Evolutionary conservation across 2,113 vertebrate species (phyloP).

Genomic region (Laticauda laticaudata): DNA sequence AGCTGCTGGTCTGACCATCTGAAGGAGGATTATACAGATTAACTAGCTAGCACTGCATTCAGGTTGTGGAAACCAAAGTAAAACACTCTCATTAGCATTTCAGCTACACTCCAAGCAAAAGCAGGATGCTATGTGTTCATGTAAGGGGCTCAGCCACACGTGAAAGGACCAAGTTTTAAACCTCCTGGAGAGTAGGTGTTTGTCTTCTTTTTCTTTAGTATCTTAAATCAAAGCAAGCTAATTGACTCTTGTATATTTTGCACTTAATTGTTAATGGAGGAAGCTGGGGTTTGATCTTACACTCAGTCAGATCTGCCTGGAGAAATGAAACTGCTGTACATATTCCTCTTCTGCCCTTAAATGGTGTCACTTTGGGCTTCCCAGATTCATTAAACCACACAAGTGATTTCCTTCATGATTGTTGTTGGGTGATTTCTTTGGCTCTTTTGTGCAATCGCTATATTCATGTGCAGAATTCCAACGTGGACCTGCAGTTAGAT

Average conservation of each 20-base stretch:
- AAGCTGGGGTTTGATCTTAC: conserved; percentile 2
- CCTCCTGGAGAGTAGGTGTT: not conserved
- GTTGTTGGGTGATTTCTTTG: not conserved
- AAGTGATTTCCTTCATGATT: not conserved
- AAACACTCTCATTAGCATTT: conserved; percentile 63
- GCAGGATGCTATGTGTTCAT: not conserved
- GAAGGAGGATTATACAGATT: conserved; percentile 47
- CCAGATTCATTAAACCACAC: not conserved
- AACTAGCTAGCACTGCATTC: conserved; percentile 44
- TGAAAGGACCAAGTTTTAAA: conserved; percentile 30
- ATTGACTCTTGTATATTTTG: conserved; percentile 22
- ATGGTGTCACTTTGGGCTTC: conserved; percentile 1
- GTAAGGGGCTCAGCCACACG: accelerated
- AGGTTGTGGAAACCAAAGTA: conserved; percentile 42
- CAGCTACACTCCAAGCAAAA: conserved; percentile 52
- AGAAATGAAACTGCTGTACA: not conserved
- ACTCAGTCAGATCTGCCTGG: not conserved
- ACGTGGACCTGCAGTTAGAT: not conserved
- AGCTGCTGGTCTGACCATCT: conserved; percentile 34
- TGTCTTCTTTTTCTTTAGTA: not conserved
- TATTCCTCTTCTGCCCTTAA: not conserved
- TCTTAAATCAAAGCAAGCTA: not conserved
- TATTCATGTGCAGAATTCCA: not conserved
- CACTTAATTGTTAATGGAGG: not conserved
- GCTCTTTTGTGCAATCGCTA: not conserved